These are phyloP conservation scores for Enteromius trimaculatus DNA, from an alignment of 2,797 vertebrate genomes.

Conservation along the genomic window DNA sequence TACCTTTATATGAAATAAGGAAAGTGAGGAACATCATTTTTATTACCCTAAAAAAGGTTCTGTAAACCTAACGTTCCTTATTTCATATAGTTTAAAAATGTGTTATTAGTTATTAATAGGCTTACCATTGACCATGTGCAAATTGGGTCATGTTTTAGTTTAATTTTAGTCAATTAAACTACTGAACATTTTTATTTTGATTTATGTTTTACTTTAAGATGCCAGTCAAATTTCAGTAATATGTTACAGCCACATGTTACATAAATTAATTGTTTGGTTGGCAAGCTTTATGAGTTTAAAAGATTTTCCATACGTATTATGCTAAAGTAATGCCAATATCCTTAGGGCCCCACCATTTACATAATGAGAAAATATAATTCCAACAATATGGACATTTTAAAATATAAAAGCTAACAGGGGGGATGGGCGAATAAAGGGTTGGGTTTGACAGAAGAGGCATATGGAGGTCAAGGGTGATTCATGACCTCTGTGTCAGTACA, in stretches of 20 bases:
- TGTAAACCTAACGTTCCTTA: too few species aligned
- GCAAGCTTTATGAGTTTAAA: conserved; percentile 3
- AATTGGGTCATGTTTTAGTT: neutral
- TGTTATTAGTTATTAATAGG: neutral
- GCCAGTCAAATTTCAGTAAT: neutral
- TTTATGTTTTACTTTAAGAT: neutral
- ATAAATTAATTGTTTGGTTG: conserved; percentile 13
- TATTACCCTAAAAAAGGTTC: too few species aligned
- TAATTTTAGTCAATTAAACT: neutral
- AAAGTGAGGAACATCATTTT: neutral
- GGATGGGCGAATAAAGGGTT: neutral
- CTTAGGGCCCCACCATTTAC: conserved; percentile 28
- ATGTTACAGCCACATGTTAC: neutral
- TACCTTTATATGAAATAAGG: neutral
- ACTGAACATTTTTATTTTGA: neutral
- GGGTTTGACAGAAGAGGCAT: conserved; percentile 18
- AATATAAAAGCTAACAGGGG: conserved; percentile 19
- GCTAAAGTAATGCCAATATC: conserved; percentile 35
- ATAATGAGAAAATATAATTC: conserved; percentile 22
- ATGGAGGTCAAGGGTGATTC: conserved; percentile 37
- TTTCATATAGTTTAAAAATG: neutral
- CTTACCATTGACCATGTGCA: neutral
- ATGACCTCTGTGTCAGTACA: conserved; percentile 35
- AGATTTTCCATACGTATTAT: conserved; percentile 17
- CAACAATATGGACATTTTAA: neutral